Conservation (phyloP, 2,113 vertebrate species). For the Taurulus bubalis region DNA sequence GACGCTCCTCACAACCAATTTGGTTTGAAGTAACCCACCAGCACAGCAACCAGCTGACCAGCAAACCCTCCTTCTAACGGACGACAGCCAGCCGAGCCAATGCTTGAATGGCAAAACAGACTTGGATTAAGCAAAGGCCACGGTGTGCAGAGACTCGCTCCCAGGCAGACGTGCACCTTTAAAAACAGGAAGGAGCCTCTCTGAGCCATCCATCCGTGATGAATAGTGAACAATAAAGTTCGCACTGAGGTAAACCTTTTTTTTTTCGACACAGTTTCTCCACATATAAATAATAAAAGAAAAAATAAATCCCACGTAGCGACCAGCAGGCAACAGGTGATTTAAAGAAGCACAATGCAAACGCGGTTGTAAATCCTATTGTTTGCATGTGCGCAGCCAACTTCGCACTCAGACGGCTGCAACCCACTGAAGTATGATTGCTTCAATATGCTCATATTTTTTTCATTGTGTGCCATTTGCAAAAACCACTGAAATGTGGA, state of each 20-base stretch:
- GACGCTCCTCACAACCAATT: neutral
- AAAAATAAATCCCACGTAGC: constrained; percentile 64
- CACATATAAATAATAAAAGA: constrained; percentile 56
- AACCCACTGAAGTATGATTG: constrained; percentile 71
- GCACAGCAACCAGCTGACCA: neutral
- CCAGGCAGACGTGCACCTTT: constrained; percentile 29
- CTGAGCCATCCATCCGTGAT: constrained; percentile 62
- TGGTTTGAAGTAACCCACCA: constrained; percentile 1
- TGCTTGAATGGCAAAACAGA: constrained; percentile 27
- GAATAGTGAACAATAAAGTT: constrained; percentile 74
- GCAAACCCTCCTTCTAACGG: neutral
- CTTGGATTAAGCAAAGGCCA: constrained; percentile 43
- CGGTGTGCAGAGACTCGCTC: constrained; percentile 25
- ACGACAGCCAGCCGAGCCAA: constrained; percentile 5
- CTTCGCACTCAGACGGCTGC: constrained; percentile 64
- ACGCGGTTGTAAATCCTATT: constrained; percentile 77
- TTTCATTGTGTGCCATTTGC: constrained; percentile 48
- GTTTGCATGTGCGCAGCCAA: constrained; percentile 70
- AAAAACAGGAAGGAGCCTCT: constrained; percentile 65
- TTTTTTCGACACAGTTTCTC: constrained; percentile 70
- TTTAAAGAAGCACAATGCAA: constrained; percentile 78
- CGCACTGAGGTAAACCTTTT: constrained; percentile 66
- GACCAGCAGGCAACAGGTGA: constrained; percentile 79
- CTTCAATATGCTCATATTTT: constrained; percentile 78
- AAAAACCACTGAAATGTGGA: constrained; percentile 40